phyloP scores from a whole-genome alignment of 2,888 invertebrate genomes.

The Drosophila histrio region DNA sequence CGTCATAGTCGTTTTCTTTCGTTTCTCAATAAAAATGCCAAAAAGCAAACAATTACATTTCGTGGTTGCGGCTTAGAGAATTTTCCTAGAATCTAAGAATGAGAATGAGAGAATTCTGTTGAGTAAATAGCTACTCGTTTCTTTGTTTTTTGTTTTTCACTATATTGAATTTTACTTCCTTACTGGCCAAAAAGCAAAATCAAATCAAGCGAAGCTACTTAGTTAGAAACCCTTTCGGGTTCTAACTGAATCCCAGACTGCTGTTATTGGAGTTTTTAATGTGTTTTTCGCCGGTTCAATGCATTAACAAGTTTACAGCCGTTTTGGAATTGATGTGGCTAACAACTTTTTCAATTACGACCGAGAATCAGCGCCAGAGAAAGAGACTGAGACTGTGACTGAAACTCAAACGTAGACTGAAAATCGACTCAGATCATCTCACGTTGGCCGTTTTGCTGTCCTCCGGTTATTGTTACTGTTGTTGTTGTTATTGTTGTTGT shows the following conservation, averaged over 20 bases:
- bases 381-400: not conserved
- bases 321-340: slow-evolving; percentile 77
- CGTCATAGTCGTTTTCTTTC: slow-evolving; percentile 14
- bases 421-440: slow-evolving; percentile 21
- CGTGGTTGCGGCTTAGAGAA: slow-evolving; percentile 55
- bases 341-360: slow-evolving; percentile 75
- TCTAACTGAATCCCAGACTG: slow-evolving; percentile 2
- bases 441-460: slow-evolving; percentile 10
- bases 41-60: slow-evolving; percentile 66
- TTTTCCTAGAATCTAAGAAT: slow-evolving; percentile 41
- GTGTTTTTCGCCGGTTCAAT: slow-evolving; percentile 43
- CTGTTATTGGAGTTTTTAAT: slow-evolving; percentile 64
- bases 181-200: slow-evolving; percentile 55
- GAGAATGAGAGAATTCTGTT: slow-evolving; percentile 42
- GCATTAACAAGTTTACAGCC: slow-evolving; percentile 76
- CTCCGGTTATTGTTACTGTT: slow-evolving; percentile 5
- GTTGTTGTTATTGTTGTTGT: no score
- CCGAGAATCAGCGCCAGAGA: slow-evolving; percentile 34
- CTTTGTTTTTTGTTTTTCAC: slow-evolving; percentile 2
- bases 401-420: slow-evolving; percentile 2
- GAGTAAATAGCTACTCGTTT: slow-evolving; percentile 52
- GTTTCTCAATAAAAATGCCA: slow-evolving; percentile 44
- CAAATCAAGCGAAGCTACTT: slow-evolving; percentile 31
- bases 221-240: slow-evolving; percentile 25
- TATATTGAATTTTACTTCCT: slow-evolving; percentile 61